phyloP scores from a whole-genome alignment of 2,113 vertebrate genomes.

The Gallinago jamesoni region DNA sequence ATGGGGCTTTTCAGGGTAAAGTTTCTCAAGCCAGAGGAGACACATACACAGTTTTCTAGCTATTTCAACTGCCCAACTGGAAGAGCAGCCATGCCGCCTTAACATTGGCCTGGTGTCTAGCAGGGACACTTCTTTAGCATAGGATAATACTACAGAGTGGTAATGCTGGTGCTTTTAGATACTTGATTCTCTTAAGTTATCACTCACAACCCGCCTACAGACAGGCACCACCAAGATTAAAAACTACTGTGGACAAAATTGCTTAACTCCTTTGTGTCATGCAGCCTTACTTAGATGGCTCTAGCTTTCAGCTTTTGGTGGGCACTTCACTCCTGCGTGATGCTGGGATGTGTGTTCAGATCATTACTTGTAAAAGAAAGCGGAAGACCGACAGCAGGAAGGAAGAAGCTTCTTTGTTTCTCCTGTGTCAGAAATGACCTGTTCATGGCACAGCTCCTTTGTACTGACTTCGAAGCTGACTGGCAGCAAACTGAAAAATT shows the following conservation, averaged over 20 bases:
- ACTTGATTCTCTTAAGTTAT: not conserved
- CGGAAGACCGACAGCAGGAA: accelerated
- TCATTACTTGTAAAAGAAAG: not conserved
- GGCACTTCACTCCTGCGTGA: not conserved
- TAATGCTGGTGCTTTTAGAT: not conserved
- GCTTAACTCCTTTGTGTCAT: not conserved
- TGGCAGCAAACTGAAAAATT: not conserved
- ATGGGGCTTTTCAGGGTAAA: not conserved
- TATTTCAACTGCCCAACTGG: not conserved
- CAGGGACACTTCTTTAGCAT: accelerated
- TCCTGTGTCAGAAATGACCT: not conserved
- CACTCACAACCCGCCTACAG: not conserved
- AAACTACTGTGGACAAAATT: not conserved
- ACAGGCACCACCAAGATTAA: not conserved
- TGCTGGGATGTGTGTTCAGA: not conserved
- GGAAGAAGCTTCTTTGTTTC: not conserved
- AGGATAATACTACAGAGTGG: not conserved
- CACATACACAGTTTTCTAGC: not conserved
- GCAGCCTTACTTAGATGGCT: not conserved
- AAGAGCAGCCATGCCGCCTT: not conserved
- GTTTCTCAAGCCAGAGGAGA: not conserved
- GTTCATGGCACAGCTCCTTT: not conserved
- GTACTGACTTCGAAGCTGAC: not conserved
- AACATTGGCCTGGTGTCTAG: not conserved
- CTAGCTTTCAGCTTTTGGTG: not conserved